Percentiles rank a stretch among this genome's conserved stretches.
phyloP scores from a whole-genome alignment of 2,888 invertebrate genomes.

The Nomada ferruginata region DNA sequence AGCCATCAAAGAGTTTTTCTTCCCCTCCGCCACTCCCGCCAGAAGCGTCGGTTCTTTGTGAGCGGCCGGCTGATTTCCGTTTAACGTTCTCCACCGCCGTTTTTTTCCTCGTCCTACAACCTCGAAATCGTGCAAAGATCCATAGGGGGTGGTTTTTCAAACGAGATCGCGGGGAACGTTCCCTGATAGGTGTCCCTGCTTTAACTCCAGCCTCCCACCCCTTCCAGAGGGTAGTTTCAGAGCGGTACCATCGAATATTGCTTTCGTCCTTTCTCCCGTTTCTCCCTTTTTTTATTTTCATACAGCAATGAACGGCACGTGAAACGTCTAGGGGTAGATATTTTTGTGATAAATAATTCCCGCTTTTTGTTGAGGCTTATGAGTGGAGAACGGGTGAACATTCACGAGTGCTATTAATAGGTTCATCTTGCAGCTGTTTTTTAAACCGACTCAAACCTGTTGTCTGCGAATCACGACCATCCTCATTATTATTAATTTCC shows the following conservation, averaged over 20 bases:
- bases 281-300: neutral
- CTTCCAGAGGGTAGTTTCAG: neutral
- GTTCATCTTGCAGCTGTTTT: neutral
- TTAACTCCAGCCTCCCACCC: neutral
- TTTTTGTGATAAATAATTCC: neutral
- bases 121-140: conserved; percentile 38
- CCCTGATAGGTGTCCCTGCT: conserved; percentile 3
- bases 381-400: too few species aligned
- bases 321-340: too few species aligned
- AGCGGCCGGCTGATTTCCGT: conserved; percentile 76
- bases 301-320: too few species aligned
- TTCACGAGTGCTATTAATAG: neutral
- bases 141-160: conserved; percentile 22
- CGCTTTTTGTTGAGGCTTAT: neutral
- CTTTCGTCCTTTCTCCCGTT: neutral
- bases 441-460: neutral
- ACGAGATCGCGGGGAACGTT: conserved; percentile 26
- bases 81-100: conserved; percentile 74
- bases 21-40: conserved; percentile 51
- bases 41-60: conserved; percentile 64
- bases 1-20: conserved; percentile 77
- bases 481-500: conserved; percentile 58
- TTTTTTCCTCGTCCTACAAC: conserved; percentile 43
- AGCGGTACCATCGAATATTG: neutral
- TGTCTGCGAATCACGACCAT: conserved; percentile 27